phyloP scores from a whole-genome alignment of 2,113 vertebrate species.

The Cyanoliseus patagonus region DNA sequence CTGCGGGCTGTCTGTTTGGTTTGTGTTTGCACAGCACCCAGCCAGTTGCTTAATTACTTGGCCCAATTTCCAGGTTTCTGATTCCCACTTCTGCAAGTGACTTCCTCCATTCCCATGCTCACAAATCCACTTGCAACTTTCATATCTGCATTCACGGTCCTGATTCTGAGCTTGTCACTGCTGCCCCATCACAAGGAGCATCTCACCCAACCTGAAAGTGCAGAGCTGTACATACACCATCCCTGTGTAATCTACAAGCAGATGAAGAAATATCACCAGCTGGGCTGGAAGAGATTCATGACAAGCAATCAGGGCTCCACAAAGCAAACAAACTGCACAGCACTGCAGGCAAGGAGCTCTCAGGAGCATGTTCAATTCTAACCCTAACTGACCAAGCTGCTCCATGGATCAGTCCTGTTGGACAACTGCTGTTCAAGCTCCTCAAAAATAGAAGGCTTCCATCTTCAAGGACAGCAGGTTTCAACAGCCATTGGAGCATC shows the following conservation, averaged over 20 bases:
- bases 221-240: not conserved
- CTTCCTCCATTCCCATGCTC: constrained; percentile 51
- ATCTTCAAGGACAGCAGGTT: not conserved
- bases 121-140: not conserved
- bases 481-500: not conserved
- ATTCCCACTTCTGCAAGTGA: constrained; percentile 47
- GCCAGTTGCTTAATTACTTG: not conserved
- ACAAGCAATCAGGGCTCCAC: not conserved
- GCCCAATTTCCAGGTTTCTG: constrained; percentile 9
- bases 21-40: not conserved
- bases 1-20: not conserved
- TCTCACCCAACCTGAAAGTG: not conserved
- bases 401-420: not conserved
- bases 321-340: not conserved
- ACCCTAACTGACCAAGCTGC: not conserved
- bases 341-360: not conserved
- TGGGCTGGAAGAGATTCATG: not conserved
- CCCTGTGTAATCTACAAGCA: not conserved
- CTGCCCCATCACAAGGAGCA: not conserved
- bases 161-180: not conserved
- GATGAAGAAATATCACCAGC: not conserved
- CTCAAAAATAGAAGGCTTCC: not conserved
- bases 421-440: not conserved
- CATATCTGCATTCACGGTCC: not conserved
- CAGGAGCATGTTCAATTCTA: not conserved